These are phyloP conservation scores for Pelodytes ibericus DNA, from an alignment of 2,797 vertebrate genomes.

Conservation along the genomic window DNA sequence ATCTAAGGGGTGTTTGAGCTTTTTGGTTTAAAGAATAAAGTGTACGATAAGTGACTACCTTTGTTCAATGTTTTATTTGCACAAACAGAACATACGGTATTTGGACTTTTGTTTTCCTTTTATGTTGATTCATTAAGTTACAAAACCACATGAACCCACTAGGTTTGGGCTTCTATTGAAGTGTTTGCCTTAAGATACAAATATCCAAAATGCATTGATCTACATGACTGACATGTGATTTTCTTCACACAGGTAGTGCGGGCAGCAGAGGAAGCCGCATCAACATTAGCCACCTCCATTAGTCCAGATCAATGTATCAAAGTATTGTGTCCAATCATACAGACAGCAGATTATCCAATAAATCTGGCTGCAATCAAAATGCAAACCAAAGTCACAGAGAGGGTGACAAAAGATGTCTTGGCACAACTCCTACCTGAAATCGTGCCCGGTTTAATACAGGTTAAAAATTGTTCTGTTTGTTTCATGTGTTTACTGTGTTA, in stretches of 20 bases:
- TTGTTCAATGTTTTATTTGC: too few relatives aligned
- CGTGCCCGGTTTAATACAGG: conserved; percentile 94
- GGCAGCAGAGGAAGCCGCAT: conserved; percentile 92
- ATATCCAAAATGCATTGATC: too few relatives aligned
- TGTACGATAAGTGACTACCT: too few relatives aligned
- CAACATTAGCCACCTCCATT: conserved; percentile 91
- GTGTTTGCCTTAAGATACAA: too few relatives aligned
- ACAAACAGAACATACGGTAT: too few relatives aligned
- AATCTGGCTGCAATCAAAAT: conserved; percentile 97
- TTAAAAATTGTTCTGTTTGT: too few relatives aligned
- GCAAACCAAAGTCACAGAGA: conserved; percentile 94
- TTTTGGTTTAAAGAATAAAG: background rate
- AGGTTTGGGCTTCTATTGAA: too few relatives aligned
- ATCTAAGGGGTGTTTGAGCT: background rate
- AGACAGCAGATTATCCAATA: conserved; percentile 95
- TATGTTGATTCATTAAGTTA: too few relatives aligned
- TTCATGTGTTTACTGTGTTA: too few relatives aligned
- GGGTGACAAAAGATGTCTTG: conserved; percentile 87
- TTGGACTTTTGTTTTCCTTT: too few relatives aligned
- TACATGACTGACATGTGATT: too few relatives aligned
- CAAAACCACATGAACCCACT: too few relatives aligned
- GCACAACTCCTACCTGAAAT: conserved; percentile 88
- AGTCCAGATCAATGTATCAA: conserved; percentile 96
- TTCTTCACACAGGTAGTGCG: conserved; percentile 80
- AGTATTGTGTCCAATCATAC: conserved; percentile 95